Evolutionary conservation across 2,113 vertebrate species (phyloP).

Genomic region (Nerophis lumbriciformis): DNA sequence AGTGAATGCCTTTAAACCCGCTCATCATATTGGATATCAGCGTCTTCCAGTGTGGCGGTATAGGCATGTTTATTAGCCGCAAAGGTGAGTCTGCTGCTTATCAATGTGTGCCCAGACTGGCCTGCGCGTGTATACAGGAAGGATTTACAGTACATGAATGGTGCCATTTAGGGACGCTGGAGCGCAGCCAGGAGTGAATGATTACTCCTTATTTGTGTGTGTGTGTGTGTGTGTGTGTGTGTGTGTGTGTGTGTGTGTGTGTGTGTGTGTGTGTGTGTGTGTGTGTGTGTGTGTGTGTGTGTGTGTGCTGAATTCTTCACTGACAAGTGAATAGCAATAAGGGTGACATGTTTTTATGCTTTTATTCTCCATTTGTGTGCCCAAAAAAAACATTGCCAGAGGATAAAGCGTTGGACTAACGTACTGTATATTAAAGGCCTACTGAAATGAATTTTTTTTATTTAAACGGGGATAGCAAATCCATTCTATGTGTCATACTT

Average conservation of each 20-base stretch:
- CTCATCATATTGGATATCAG: neutral
- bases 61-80: conserved; percentile 24
- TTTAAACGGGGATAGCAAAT: too few relatives aligned
- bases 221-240: conserved; percentile 16
- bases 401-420: conserved; percentile 6
- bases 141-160: conserved; percentile 61
- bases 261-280: too few relatives aligned
- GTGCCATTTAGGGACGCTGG: conserved; percentile 57
- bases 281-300: neutral
- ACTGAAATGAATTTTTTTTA: too few relatives aligned
- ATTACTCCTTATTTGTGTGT: conserved; percentile 46
- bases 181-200: conserved; percentile 60
- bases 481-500: too few relatives aligned
- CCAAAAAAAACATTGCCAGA: conserved; percentile 18
- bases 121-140: conserved; percentile 43
- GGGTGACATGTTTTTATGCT: conserved; percentile 30
- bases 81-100: conserved; percentile 31
- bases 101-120: conserved; percentile 60
- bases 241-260: too few relatives aligned
- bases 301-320: conserved; percentile 26
- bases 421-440: too few relatives aligned
- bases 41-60: conserved; percentile 6
- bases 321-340: conserved; percentile 25
- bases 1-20: neutral
- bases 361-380: conserved; percentile 32